Conservation (phyloP, 2,888 invertebrate species). For the Oligia strigilis region DNA sequence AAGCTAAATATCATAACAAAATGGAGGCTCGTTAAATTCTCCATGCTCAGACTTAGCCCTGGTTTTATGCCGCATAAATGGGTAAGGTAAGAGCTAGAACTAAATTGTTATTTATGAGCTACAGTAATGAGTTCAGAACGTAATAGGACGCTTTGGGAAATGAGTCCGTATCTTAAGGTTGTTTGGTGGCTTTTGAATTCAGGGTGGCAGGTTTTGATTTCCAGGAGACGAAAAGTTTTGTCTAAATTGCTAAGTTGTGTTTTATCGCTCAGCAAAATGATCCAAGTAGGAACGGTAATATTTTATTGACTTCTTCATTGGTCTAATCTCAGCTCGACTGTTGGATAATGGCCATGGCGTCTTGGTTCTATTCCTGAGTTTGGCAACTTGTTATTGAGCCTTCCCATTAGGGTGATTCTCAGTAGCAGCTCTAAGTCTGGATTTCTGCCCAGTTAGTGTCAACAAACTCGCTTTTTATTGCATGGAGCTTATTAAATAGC, state of each 20-base stretch:
- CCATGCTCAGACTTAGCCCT: slow-evolving; percentile 50
- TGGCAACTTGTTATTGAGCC: too few species aligned
- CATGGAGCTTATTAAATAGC: too few species aligned
- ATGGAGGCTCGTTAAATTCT: slow-evolving; percentile 55
- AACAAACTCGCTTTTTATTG: too few species aligned
- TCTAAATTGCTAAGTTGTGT: not conserved
- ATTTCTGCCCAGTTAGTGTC: too few species aligned
- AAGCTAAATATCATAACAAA: slow-evolving; percentile 48
- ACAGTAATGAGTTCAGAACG: slow-evolving; percentile 51
- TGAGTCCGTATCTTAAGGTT: slow-evolving; percentile 22
- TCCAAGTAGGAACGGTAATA: too few species aligned
- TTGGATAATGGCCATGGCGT: too few species aligned
- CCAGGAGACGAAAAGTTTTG: not conserved
- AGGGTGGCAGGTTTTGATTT: slow-evolving; percentile 9
- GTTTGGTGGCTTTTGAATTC: slow-evolving; percentile 18
- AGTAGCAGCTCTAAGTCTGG: too few species aligned
- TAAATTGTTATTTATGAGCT: slow-evolving; percentile 63
- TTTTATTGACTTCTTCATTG: too few species aligned
- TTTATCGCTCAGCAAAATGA: not conserved
- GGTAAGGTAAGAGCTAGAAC: slow-evolving; percentile 37
- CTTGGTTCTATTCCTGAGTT: too few species aligned
- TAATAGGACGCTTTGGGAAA: slow-evolving; percentile 43
- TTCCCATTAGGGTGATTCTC: too few species aligned
- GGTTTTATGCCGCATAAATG: slow-evolving; percentile 57
- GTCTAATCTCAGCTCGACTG: too few species aligned